Conservation (phyloP, 2,797 vertebrate genomes). For the Pelochelys cantorii region DNA sequence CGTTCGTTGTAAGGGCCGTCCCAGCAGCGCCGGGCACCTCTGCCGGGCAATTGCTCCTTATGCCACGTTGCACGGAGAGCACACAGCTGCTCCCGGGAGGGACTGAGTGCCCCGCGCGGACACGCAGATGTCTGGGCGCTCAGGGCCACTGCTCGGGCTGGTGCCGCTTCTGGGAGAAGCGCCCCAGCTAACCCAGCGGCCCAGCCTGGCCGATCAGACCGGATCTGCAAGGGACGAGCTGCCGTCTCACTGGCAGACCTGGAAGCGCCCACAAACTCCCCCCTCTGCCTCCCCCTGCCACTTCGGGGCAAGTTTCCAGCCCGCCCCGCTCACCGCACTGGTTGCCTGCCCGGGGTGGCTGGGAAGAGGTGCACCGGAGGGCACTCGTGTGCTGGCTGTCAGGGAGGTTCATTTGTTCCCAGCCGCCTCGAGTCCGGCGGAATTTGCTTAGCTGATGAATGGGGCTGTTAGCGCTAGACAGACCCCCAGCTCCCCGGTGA, state of each 20-base stretch:
- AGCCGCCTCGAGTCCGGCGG: not conserved
- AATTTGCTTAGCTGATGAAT: not conserved
- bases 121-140: accelerated
- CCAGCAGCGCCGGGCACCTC: not conserved
- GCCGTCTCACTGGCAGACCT: not conserved
- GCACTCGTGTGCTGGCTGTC: not conserved
- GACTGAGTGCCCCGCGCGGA: not conserved
- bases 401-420: not conserved
- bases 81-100: not conserved
- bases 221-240: not conserved
- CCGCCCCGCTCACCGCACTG: not conserved
- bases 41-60: not conserved
- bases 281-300: not conserved
- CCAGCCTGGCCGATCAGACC: not conserved
- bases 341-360: not conserved
- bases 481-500: not conserved
- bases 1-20: no score
- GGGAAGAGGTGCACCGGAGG: not conserved
- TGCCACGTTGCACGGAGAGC: not conserved
- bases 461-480: not conserved
- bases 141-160: not conserved
- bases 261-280: not conserved
- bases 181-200: not conserved
- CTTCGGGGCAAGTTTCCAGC: not conserved
- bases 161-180: not conserved